phyloP scores from a whole-genome alignment of 2,888 invertebrate genomes.

The Sphaerophoria taeniata region DNA sequence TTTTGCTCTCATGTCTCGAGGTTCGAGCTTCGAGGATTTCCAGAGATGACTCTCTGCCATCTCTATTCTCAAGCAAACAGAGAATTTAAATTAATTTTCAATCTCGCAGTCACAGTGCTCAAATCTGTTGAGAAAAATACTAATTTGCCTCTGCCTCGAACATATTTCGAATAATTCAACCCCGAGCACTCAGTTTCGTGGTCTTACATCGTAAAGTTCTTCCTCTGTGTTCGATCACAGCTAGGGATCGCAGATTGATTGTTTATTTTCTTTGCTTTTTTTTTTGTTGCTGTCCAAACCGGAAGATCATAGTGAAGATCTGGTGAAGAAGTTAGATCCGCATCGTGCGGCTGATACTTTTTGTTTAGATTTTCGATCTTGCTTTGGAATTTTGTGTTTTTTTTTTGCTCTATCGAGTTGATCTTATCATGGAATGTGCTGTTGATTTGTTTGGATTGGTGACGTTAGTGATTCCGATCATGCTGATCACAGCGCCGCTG shows the following conservation, averaged over 20 bases:
- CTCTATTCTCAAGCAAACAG: not conserved
- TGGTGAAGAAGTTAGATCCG: conserved; percentile 37
- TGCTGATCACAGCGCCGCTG: conserved; percentile 14
- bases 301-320: conserved; percentile 50
- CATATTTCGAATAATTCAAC: conserved; percentile 65
- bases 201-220: conserved; percentile 64
- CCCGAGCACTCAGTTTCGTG: conserved; percentile 67
- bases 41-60: conserved; percentile 1
- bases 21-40: not conserved
- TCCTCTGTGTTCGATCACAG: not conserved
- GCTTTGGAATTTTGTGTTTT: not conserved
- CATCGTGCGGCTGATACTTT: conserved; percentile 17
- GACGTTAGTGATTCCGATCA: conserved; percentile 50
- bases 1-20: conserved; percentile 14
- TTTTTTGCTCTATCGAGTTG: conserved; percentile 27
- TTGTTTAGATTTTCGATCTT: conserved; percentile 13
- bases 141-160: conserved; percentile 59
- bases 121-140: conserved; percentile 33
- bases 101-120: conserved; percentile 21
- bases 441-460: conserved; percentile 56
- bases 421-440: conserved; percentile 67
- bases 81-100: conserved; percentile 14
- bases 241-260: not conserved
- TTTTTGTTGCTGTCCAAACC: not conserved
- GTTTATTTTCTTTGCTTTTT: conserved; percentile 34